These are phyloP conservation scores for Numenius arquata DNA, from an alignment of 2,113 vertebrate genomes.

Conservation along the genomic window DNA sequence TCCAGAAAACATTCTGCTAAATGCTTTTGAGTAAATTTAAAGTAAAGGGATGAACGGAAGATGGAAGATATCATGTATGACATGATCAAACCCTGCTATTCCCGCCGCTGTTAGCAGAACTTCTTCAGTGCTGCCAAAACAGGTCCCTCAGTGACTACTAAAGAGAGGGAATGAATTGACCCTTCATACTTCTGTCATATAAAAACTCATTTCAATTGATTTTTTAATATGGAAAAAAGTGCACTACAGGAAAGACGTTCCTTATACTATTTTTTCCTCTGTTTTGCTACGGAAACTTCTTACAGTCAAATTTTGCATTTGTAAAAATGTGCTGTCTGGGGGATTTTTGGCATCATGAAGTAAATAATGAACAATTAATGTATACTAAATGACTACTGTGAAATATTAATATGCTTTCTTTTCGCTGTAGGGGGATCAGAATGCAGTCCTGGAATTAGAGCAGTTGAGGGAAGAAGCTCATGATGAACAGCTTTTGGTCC, in stretches of 20 bases:
- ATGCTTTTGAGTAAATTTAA: not conserved
- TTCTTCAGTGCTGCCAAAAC: slow-evolving; percentile 13
- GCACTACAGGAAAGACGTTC: not conserved
- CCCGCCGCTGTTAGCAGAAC: not conserved
- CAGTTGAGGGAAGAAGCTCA: not conserved
- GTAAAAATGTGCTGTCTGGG: not conserved
- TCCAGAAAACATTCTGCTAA: not conserved
- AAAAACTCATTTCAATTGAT: slow-evolving; percentile 39
- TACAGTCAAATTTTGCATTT: not conserved
- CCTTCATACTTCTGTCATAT: slow-evolving; percentile 10
- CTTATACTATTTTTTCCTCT: slow-evolving; percentile 8
- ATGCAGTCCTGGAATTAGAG: not conserved
- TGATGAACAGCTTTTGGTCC: not conserved
- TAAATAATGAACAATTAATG: slow-evolving; percentile 11
- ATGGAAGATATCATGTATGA: not conserved
- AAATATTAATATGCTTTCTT: slow-evolving; percentile 8
- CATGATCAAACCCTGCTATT: not conserved
- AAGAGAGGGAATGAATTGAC: slow-evolving; percentile 39
- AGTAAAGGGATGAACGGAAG: not conserved
- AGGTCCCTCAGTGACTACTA: slow-evolving; percentile 32
- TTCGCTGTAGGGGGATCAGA: not conserved
- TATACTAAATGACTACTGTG: not conserved
- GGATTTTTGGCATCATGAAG: not conserved
- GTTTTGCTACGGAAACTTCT: slow-evolving; percentile 20
- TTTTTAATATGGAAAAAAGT: slow-evolving; percentile 50